Base-by-base conservation (phyloP, 2,113 vertebrate species). In the Lipophrys pholis region DNA sequence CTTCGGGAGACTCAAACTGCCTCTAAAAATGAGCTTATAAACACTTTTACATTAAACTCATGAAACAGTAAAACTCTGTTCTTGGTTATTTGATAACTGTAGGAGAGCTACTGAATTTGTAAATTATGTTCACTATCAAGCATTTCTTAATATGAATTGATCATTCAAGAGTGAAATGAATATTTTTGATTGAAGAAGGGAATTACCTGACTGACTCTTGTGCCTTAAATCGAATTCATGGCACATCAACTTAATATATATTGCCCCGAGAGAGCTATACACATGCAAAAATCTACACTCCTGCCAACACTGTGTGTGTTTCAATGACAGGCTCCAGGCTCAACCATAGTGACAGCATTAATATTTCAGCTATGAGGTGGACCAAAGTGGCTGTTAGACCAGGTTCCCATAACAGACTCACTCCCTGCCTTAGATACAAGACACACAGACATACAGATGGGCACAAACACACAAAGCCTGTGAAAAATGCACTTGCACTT, bases 351-450 rank as follows among this genome's bases (percentile, higher is more conserved):
- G 62, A 85, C 73, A 60, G 61, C 73, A 87, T 86, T 84, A 83
- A 90, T 92, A 88, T 92, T 92, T 91, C 65, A 91, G 39, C 53
- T 57, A 67, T 54, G 48, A 76, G 76, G 70, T 83, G 75, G 81
- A 87, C 85, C 84, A 87, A 84, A 84, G 82, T 73, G 77, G 55
- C 78, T 69, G 64, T 59, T 87, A 76, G 57, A 69, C 69, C 87
- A 74, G 41, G 82, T 82, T 83, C 81, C 62, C 81, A 76, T 87
- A 85, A 85, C 80, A 82, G 69, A 75, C 68, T 67, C 67, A 39
- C 75, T 81, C 69, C 63, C 61, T 82, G 70, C 81, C 73, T 76
- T 80, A 82, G 80, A 88, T 73, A 87, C 82, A 72, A 76, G 43
- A 71, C 63, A 61, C 81, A 73, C 30, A 54, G 21, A 76, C 82